phyloP scores from a whole-genome alignment of 2,797 vertebrate species.

The Phataginus tricuspis region DNA sequence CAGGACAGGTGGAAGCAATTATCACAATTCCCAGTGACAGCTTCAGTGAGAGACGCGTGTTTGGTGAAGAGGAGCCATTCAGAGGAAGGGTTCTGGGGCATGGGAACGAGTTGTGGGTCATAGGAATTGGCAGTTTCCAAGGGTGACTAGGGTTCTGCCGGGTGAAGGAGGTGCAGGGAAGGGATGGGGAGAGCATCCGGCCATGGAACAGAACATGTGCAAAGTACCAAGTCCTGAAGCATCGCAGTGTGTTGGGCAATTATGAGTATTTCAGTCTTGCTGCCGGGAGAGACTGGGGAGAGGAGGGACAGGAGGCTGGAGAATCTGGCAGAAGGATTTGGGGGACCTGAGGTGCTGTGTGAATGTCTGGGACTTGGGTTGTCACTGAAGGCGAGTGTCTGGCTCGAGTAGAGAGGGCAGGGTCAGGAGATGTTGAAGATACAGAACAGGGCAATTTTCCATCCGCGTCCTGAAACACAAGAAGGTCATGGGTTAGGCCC shows the following conservation, averaged over 20 bases:
- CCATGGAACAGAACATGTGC: not conserved
- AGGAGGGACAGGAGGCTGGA: not conserved
- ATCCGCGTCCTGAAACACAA: not conserved
- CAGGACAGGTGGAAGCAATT: not conserved
- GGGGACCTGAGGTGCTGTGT: not conserved
- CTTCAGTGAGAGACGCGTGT: rapidly evolving
- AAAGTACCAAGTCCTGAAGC: not conserved
- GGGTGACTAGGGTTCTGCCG: not conserved
- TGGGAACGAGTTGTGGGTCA: not conserved
- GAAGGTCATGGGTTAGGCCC: not conserved
- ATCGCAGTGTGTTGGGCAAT: not conserved
- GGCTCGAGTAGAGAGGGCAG: not conserved
- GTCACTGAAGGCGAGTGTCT: not conserved
- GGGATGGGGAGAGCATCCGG: too few relatives aligned
- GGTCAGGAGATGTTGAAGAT: not conserved
- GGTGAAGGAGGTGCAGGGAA: not conserved
- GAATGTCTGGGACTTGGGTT: not conserved
- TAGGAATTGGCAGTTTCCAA: not conserved
- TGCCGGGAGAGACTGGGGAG: not conserved
- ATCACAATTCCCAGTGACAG: not conserved
- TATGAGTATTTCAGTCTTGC: not conserved
- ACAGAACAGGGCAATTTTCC: not conserved
- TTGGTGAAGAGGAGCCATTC: not conserved
- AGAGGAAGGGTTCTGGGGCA: not conserved
- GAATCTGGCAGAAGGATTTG: not conserved